Base-by-base conservation (phyloP, 1,140 invertebrate species). In the Oncopodura yosiiana region DNA sequence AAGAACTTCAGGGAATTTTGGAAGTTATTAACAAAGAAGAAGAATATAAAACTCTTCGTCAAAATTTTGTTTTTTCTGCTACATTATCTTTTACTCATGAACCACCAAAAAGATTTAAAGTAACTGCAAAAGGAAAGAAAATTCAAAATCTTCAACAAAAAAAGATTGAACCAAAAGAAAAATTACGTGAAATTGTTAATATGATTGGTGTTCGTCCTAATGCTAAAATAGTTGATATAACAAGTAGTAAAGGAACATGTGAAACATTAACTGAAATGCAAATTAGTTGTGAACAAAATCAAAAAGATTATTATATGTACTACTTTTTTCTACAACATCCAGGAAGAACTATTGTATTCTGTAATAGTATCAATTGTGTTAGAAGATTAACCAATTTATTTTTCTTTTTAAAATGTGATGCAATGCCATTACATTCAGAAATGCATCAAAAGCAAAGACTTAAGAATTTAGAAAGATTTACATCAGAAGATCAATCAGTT, bases 31-130 rank as follows among this genome's bases (percentile, higher is more conserved):
- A 95, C 70, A 68, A 70, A 4, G 77, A 86, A 61, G 75, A 79
- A 52, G 63, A 70, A 1, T 75, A 74, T 34, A 72, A 75, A 8
- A 69, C 75, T 53, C 61, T 29, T 24, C 73, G 91, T 19, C 94
- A 99, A 72, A 95, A 85, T 65, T 94, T 98, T 72, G 84, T 99
- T 0, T 98, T 98, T 73, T 99, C 95, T 0, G 96, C 96, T 16
- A 99, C 96, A 0, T 74, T 99, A 5, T 93, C 94, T 1, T 71
- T 96, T 64, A 81, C 91, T 0, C 90, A 94, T 65, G 82, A 85
- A 55, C 73, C 84, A 38, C 90, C 91, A 0, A 70, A 82, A 27
- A 80, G 91, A 69, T 71, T 88, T 55, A 82, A 80, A 64, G 82
- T 81, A 69, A 75, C 3, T 73, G 70, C 1, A 73, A 72, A 48